Conservation (phyloP, 2,113 vertebrate species). For the Gasterosteus aculeatus region DNA sequence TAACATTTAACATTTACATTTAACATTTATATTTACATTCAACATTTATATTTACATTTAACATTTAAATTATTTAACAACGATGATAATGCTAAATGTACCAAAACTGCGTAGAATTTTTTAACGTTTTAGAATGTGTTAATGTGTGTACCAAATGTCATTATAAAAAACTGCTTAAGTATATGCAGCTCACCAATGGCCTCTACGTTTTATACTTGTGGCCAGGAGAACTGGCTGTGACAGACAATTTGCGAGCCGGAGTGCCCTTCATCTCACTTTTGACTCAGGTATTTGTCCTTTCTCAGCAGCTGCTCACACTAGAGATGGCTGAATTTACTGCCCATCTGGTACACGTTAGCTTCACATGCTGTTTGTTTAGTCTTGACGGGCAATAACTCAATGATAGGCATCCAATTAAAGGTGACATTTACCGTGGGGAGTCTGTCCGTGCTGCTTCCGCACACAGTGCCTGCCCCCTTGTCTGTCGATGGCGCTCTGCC, state of each 20-base stretch:
- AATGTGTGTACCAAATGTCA: not conserved
- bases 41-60: no score
- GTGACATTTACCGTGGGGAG: slow-evolving; percentile 69
- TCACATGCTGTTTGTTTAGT: slow-evolving; percentile 54
- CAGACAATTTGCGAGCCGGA: slow-evolving; percentile 31
- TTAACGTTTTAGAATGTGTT: no score
- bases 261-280: slow-evolving; percentile 50
- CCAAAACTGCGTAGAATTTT: no score
- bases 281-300: slow-evolving; percentile 41
- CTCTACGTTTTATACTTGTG: not conserved
- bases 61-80: no score
- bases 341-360: slow-evolving; percentile 39
- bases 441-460: slow-evolving; percentile 45
- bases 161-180: not conserved
- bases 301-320: slow-evolving; percentile 52
- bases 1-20: no score
- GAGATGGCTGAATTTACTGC: slow-evolving; percentile 41
- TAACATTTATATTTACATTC: no score
- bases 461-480: slow-evolving; percentile 26
- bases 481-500: slow-evolving; percentile 45
- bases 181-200: not conserved
- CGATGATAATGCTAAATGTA: no score
- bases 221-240: slow-evolving; percentile 25
- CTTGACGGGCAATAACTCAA: slow-evolving; percentile 56
- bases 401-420: slow-evolving; percentile 66